Evolutionary conservation across 2,113 vertebrate genomes (phyloP), one percentile per base, ranked within the genome.

Genomic region (Hippocampus guttulatus): DNA sequence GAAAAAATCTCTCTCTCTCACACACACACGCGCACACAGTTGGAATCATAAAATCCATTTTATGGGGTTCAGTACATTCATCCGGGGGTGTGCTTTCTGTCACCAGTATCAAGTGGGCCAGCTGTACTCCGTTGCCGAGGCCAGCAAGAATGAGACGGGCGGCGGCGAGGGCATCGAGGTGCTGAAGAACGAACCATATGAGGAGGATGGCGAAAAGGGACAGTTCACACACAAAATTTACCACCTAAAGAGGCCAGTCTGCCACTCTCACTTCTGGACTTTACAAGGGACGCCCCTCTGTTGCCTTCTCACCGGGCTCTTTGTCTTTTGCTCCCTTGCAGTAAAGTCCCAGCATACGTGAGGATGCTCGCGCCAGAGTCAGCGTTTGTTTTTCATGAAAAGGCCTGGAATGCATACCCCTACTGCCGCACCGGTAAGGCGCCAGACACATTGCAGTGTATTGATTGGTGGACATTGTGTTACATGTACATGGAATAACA

Each of bases 211-310:
- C 0, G 97, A 98, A 86, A 96, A 94, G 80, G 96, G 96, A 51
- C 96, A 98, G 63, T 98, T 95, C 27, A 98, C 96, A 49, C 96
- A 98, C 81, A 98, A 98, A 92, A 96, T 97, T 77, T 98, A 97
- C 82, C 96, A 98, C 69, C 90, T 98, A 73, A 97, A 97, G 88
- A 98, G 89, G 92, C 84, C 68, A 52, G 83, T 74, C 18, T 70
- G 57, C 8, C 14, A 1, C 5, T 5, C 27, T 33, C 66, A 21
- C 30, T 38, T 52, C 23, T 55, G 52, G 9, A 55, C 9, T 10
- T 51, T 51, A 5, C 33, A 51, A 7, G 16, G 21, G 8, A 11
- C 52, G 21, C 21, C 52, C 5, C 52, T 11, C 21, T 1, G 52
- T 10, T n/a, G 52, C n/a, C 6, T n/a, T 3, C 45, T 66, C 65